Evolutionary conservation across 2,797 vertebrate species (phyloP), one percentile per base, ranked within the genome.

Genomic region (Naso thynnoides): DNA sequence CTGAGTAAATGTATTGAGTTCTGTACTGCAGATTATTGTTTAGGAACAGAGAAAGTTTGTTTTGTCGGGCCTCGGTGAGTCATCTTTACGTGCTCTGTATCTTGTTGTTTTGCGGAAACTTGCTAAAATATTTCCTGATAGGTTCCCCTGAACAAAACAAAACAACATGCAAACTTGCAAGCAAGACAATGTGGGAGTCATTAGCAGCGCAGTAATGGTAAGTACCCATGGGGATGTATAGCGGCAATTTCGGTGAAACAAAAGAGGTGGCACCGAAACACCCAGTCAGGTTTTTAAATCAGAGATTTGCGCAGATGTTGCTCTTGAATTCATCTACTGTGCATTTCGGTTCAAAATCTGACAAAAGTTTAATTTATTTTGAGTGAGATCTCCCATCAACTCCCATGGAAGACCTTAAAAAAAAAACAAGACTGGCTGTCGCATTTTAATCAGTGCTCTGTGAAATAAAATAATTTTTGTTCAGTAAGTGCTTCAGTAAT

Each of bases 81-180:
- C 89, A 89, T 71, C 9, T 23, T 63, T 33, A n/a, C 3, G 2
- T 38, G 18, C 4, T 59, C 10, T 57, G 33, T 2, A 16, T 10
- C 21, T 79, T 21, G 4, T 69, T 69, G 38, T 72, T 50, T 27
- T 21, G 38, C 8, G 72, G 68, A 73, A 78, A 78, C 55, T 27
- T 47, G 44, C 56, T 16, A 4, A 52, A 54, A 58, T 70, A 11
- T 78, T 87, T 88, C 69, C 74, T 79, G 58, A 81, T 50, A 10
- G 2, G 41, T 60, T 84, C 58, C 63, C 44, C 29, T 27, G 44
- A 76, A 58, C 48, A 61, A 54, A 83, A 74, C 52, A 84, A 62
- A 73, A 78, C 61, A 72, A 52, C 53, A 38, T 27, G 48, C 49
- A n/a, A 2, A 1, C n/a, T 13, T 36, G 8, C 39, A 67, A 47